A percentile compares a stretch with the other conserved stretches of the same genome.
Conservation (phyloP, 1,140 invertebrate genomes). For the Drosophila parabipectinata region DNA sequence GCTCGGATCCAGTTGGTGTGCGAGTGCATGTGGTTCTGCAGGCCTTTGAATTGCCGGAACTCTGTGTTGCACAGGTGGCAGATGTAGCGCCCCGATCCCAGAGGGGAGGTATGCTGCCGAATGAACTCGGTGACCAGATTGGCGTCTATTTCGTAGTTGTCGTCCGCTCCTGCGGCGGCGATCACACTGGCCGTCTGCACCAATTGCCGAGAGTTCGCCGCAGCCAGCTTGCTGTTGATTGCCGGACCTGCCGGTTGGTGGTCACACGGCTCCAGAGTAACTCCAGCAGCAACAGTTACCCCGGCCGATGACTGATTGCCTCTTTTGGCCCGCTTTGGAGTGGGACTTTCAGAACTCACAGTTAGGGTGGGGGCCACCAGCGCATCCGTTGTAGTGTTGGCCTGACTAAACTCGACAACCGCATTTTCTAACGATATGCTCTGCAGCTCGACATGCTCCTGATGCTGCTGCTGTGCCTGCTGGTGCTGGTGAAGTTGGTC, state of each 20-base stretch:
- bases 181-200: constrained; percentile 79
- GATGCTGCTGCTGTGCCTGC: constrained; percentile 17
- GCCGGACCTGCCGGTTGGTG: constrained; percentile 52
- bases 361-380: constrained; percentile 39
- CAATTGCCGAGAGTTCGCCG: constrained; percentile 70
- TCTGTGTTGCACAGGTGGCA: constrained; percentile 87
- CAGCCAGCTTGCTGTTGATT: constrained; percentile 66
- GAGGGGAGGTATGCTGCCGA: constrained; percentile 68
- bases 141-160: constrained; percentile 76
- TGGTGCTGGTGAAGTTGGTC: constrained; percentile 43
- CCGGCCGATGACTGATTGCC: constrained; percentile 13
- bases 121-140: constrained; percentile 82
- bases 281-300: background rate
- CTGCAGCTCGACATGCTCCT: constrained; percentile 48
- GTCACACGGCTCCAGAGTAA: constrained; percentile 60
- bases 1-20: constrained; percentile 87
- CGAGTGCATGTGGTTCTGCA: constrained; percentile 86
- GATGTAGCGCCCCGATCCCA: constrained; percentile 85
- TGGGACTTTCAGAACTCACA: constrained; percentile 54
- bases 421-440: constrained; percentile 67
- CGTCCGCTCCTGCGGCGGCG: constrained; percentile 68
- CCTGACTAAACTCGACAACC: constrained; percentile 67
- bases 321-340: constrained; percentile 61
- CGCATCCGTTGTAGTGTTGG: constrained; percentile 34
- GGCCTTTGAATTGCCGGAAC: constrained; percentile 86